Percentiles rank a stretch among this genome's conserved stretches.
phyloP scores from a whole-genome alignment of 2,888 invertebrate species.

The Steromphala cineraria region DNA sequence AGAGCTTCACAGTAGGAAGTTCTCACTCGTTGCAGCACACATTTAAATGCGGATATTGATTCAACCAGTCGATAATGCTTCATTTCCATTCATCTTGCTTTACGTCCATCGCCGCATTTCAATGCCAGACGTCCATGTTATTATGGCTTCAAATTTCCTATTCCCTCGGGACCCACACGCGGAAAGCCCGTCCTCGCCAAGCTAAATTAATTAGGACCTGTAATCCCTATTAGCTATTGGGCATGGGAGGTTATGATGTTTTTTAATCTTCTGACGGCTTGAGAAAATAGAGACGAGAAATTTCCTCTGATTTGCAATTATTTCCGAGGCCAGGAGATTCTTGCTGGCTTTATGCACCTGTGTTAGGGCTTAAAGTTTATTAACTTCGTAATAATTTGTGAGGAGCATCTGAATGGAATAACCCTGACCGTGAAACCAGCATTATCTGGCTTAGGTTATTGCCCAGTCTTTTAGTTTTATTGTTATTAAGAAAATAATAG shows the following conservation, averaged over 20 bases:
- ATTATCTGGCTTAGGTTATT: not conserved
- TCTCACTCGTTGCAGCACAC: not conserved
- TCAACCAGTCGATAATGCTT: not conserved
- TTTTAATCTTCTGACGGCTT: slow-evolving; percentile 21
- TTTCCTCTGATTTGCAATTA: slow-evolving; percentile 9
- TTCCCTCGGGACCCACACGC: not conserved
- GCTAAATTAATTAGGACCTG: slow-evolving; percentile 23
- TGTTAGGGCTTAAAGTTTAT: slow-evolving; percentile 7
- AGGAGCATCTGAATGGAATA: slow-evolving; percentile 2
- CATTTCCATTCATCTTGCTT: slow-evolving; percentile 7
- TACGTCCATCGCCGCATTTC: slow-evolving; percentile 11
- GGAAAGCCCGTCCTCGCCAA: not conserved
- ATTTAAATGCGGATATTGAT: slow-evolving; percentile 16
- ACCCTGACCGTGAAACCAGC: not conserved
- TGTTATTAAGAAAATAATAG: not conserved
- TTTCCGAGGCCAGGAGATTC: not conserved
- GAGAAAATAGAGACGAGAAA: slow-evolving; percentile 16
- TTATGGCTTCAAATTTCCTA: slow-evolving; percentile 12
- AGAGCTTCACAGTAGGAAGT: slow-evolving; percentile 16
- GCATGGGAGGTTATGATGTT: slow-evolving; percentile 11
- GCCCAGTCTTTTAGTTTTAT: not conserved
- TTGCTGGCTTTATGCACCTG: not conserved
- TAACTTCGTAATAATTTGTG: slow-evolving; percentile 6
- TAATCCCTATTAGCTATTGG: slow-evolving; percentile 26
- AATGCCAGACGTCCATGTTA: slow-evolving; percentile 16